Evolutionary conservation across 1,140 invertebrate genomes (phyloP), one percentile per base, ranked within the genome.

Genomic region (Solenopsis fugax): DNA sequence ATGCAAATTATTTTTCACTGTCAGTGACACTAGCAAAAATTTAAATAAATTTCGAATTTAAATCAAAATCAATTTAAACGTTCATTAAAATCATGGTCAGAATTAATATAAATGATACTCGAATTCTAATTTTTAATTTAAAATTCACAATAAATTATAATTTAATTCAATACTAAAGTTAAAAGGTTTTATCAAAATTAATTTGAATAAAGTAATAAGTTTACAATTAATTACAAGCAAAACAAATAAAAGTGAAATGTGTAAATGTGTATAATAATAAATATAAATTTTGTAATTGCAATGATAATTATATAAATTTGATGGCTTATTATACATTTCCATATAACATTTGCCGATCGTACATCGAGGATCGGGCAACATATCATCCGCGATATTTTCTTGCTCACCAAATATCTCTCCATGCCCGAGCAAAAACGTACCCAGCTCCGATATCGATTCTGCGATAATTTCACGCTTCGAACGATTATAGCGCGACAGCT

Each of bases 401-500:
- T 90, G 80, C 88, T 85, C 88, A 21, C 56, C 67, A 87, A 75
- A 72, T 87, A 65, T 78, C 75, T 76, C 80, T 41, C 41, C 50
- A 45, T 41, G 18, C 50, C 69, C 62, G 75, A 48, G 54, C 86
- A 90, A 90, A 90, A 90, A 90, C 88, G 21, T 76, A 75, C 16
- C 69, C 86, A 45, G 65, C 52, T 85, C 76, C 75, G 85, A 85
- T 90, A 90, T 90, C 89, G 88, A 90, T 90, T 88, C 86, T 58
- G 60, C 86, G 80, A 89, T 88, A 90, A 90, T 90, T 90, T 90
- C 89, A 90, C 89, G 88, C 86, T 90, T 85, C 69, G 76, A 90
- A 88, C 88, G 88, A 90, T 90, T 88, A 90, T 90, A 84, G 64
- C 76, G 86, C 89, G 86, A 86, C 89, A 90, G 89, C 89, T 90